phyloP scores from a whole-genome alignment of 2,888 invertebrate species.

The Camponotus fellah region DNA sequence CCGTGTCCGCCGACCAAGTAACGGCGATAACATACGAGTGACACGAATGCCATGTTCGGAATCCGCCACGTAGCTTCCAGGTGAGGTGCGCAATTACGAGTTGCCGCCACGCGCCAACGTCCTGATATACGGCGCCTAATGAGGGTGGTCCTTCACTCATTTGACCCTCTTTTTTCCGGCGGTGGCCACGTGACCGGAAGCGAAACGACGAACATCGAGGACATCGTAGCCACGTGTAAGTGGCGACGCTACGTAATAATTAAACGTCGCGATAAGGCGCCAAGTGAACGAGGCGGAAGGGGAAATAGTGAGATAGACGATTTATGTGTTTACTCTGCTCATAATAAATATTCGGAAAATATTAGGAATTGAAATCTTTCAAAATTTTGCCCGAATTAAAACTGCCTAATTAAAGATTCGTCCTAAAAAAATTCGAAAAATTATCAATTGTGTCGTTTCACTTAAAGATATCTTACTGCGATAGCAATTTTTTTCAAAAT shows the following conservation, averaged over 20 bases:
- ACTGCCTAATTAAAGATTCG: no score
- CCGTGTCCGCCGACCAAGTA: constrained; percentile 56
- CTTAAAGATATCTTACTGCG: no score
- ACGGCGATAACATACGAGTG: constrained; percentile 53
- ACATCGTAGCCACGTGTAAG: constrained; percentile 38
- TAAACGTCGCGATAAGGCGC: constrained; percentile 16
- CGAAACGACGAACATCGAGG: constrained; percentile 48
- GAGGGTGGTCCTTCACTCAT: constrained; percentile 48
- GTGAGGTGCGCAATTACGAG: constrained; percentile 66
- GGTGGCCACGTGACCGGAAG: constrained; percentile 73
- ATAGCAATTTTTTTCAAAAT: no score
- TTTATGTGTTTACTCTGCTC: not conserved
- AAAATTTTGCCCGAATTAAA: not conserved
- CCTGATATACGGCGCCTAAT: constrained; percentile 61
- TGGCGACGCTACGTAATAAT: constrained; percentile 43
- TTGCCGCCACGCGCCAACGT: constrained; percentile 59
- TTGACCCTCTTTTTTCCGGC: constrained; percentile 59
- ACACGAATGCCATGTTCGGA: not conserved
- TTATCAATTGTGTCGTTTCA: not conserved
- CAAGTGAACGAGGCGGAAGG: not conserved
- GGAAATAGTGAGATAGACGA: constrained; percentile 1
- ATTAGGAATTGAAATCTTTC: not conserved
- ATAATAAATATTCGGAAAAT: not conserved
- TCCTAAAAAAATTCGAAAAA: not conserved
- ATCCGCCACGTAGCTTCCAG: constrained; percentile 9